phyloP scores from a whole-genome alignment of 2,113 vertebrate genomes.

The Chroicocephalus ridibundus region DNA sequence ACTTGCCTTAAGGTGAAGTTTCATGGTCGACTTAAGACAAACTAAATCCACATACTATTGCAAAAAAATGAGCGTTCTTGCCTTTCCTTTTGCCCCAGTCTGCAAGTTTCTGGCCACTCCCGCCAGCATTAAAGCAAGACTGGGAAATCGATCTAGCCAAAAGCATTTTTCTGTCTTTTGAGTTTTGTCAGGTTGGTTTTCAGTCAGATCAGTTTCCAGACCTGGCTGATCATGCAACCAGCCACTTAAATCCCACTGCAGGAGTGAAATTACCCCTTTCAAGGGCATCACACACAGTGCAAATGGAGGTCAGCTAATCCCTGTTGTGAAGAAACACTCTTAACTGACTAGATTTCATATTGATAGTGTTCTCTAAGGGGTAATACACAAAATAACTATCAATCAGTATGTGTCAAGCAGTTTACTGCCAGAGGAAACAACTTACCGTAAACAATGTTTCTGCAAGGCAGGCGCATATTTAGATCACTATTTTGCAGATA shows the following conservation, averaged over 20 bases:
- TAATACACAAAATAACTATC: not conserved
- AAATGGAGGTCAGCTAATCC: not conserved
- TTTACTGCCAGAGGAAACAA: slow-evolving; percentile 3
- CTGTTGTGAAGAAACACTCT: not conserved
- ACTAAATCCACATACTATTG: not conserved
- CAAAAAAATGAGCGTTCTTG: not conserved
- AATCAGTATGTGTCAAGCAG: not conserved
- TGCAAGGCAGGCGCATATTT: not conserved
- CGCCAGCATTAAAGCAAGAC: not conserved
- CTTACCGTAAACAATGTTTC: not conserved
- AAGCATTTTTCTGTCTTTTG: fast-evolving
- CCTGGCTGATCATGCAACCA: not conserved
- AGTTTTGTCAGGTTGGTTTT: not conserved
- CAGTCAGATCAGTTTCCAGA: not conserved
- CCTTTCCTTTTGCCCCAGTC: not conserved
- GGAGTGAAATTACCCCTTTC: not conserved
- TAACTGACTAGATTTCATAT: not conserved
- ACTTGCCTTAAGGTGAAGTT: not conserved
- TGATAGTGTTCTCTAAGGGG: not conserved
- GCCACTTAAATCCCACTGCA: fast-evolving
- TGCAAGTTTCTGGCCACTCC: not conserved
- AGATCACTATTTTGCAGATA: not conserved
- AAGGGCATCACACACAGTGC: not conserved
- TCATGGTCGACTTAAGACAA: not conserved
- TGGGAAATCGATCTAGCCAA: not conserved